These are phyloP conservation scores for Acrocephalus scirpaceus DNA, from an alignment of 2,797 vertebrate genomes.

Conservation along the genomic window DNA sequence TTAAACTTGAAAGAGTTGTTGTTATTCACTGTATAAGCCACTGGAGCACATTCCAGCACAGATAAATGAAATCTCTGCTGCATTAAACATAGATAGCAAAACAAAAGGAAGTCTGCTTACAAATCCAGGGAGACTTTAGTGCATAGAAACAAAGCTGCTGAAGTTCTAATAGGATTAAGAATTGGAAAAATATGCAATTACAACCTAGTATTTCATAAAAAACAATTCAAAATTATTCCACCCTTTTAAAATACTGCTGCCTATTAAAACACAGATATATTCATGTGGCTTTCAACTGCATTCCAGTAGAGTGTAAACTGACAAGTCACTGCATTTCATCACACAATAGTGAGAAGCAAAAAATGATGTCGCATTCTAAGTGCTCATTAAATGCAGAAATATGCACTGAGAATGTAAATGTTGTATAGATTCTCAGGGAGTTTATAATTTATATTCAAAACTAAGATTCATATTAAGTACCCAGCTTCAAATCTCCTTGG, in stretches of 20 bases:
- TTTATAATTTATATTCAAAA: conserved; percentile 42
- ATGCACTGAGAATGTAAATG: conserved; percentile 30
- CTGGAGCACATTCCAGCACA: not conserved
- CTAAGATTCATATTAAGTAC: conserved; percentile 38
- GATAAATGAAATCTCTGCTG: conserved; percentile 25
- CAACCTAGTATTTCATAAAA: not conserved
- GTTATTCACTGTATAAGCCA: not conserved
- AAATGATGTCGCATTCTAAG: not conserved
- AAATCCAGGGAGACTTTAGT: conserved; percentile 14
- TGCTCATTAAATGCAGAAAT: conserved; percentile 18
- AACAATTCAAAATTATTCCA: not conserved
- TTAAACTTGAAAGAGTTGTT: not conserved
- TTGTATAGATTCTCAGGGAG: conserved; percentile 6
- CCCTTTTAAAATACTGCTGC: not conserved
- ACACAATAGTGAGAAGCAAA: conserved; percentile 1
- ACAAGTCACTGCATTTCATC: conserved; percentile 8
- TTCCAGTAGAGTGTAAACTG: not conserved
- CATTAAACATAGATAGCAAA: not conserved
- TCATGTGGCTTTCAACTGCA: not conserved
- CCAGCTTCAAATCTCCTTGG: conserved; percentile 58
- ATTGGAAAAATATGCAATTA: not conserved
- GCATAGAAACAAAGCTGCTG: not conserved
- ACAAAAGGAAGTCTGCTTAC: not conserved
- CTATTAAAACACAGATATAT: not conserved
- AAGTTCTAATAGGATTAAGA: conserved; percentile 37